phyloP scores from a whole-genome alignment of 2,113 vertebrate genomes.

The Cromileptes altivelis region DNA sequence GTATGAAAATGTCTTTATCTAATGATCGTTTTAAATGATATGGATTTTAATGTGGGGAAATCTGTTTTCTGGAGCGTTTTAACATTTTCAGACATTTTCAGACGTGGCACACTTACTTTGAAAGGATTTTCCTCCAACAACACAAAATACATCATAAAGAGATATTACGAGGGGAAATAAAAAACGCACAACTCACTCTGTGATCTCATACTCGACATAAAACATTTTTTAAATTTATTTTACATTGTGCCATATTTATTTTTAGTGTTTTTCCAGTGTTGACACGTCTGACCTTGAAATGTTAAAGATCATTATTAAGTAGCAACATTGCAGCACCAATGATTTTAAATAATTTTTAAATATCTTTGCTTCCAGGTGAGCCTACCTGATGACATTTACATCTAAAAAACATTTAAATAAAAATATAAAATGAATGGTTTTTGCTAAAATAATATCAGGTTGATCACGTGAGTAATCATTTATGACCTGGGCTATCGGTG shows the following conservation, averaged over 20 bases:
- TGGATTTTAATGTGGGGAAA: conserved; percentile 3
- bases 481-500: background rate
- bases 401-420: background rate
- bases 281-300: conserved; percentile 1
- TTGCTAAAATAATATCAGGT: background rate
- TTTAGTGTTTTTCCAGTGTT: background rate
- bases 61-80: background rate
- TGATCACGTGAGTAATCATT: background rate
- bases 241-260: background rate
- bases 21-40: background rate
- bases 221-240: background rate
- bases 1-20: background rate
- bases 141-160: background rate
- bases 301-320: background rate
- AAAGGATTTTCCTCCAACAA: background rate
- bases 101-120: background rate
- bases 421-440: background rate
- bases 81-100: conserved; percentile 15
- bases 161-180: background rate
- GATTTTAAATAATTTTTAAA: background rate
- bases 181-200: background rate
- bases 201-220: background rate
- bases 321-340: background rate
- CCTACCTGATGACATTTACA: background rate
- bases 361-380: background rate